Percentiles rank a stretch among this genome's conserved stretches.
These are phyloP conservation scores for Lepilemur septentrionalis DNA, from an alignment of 2,797 vertebrate species.

Conservation along the genomic window DNA sequence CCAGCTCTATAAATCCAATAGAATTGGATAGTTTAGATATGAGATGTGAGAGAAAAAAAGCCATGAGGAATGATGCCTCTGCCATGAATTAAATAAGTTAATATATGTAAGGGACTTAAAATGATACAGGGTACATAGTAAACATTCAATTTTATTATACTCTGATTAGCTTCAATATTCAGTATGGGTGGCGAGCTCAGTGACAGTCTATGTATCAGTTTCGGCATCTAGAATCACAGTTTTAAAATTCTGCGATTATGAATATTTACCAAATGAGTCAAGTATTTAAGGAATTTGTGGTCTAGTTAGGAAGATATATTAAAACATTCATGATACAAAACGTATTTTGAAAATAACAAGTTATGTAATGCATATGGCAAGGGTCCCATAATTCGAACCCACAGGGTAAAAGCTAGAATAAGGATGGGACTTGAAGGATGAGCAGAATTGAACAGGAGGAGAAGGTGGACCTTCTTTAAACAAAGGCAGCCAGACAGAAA, in stretches of 20 bases:
- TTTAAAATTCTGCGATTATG: background rate
- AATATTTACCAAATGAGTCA: background rate
- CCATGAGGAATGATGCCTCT: background rate
- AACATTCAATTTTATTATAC: background rate
- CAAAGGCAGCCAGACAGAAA: background rate
- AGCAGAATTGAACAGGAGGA: background rate
- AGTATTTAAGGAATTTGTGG: background rate
- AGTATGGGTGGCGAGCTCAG: background rate
- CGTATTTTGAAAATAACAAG: slow-evolving; percentile 1
- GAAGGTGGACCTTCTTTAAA: background rate
- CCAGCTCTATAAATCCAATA: background rate
- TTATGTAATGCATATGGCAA: background rate
- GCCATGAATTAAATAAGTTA: background rate
- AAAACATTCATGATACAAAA: background rate
- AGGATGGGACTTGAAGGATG: background rate
- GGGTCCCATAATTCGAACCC: background rate
- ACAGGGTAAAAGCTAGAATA: background rate
- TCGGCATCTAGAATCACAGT: background rate
- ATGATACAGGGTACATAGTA: background rate
- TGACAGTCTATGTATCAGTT: background rate
- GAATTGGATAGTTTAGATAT: background rate
- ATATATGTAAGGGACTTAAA: background rate
- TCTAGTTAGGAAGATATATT: background rate
- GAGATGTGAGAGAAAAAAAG: background rate
- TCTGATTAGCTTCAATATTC: background rate